These are phyloP conservation scores for Pteropus alecto DNA, from an alignment of 2,113 vertebrate species.

Conservation along the genomic window DNA sequence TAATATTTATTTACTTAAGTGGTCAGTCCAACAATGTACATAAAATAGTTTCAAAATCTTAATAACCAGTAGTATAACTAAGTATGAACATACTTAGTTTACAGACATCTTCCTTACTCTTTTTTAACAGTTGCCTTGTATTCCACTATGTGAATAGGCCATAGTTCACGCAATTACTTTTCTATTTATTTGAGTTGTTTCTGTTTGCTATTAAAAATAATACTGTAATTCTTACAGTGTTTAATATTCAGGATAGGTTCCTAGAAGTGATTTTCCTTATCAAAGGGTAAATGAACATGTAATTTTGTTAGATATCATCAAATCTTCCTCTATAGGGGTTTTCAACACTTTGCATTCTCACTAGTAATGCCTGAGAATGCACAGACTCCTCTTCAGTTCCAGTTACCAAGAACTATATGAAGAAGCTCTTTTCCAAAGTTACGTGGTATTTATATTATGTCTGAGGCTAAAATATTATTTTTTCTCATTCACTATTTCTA, in stretches of 20 bases:
- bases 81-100: neutral
- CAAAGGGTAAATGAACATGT: neutral
- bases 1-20: neutral
- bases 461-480: neutral
- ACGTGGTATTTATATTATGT: neutral
- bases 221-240: neutral
- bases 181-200: neutral
- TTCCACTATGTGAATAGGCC: neutral
- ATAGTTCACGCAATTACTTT: neutral
- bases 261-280: neutral
- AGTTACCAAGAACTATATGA: neutral
- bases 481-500: neutral
- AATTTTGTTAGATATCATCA: neutral
- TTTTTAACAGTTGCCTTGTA: neutral
- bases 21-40: neutral
- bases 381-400: neutral
- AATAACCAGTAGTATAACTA: neutral
- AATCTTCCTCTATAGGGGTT: neutral
- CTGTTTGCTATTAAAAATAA: conserved; percentile 27
- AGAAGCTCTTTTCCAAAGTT: neutral
- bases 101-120: neutral
- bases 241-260: neutral
- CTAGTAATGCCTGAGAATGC: neutral
- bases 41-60: conserved; percentile 4
- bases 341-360: neutral